Conservation (phyloP, 2,797 vertebrate genomes). For the Aplochiton taeniatus region DNA sequence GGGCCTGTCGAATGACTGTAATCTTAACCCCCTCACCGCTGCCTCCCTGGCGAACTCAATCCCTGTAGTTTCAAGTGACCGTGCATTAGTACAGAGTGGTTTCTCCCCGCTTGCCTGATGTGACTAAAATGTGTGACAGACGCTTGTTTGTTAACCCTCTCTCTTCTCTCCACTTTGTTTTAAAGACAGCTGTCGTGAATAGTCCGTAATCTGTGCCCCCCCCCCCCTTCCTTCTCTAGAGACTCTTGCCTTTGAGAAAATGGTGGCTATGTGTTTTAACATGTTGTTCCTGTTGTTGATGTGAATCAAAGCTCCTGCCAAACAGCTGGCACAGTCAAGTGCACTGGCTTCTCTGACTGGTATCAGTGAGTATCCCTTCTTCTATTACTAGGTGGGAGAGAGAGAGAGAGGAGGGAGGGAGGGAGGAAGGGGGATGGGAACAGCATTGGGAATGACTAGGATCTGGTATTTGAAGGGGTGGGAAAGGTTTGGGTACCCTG, state of each 20-base stretch:
- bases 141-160: conserved; percentile 84
- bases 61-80: conserved; percentile 48
- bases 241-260: conserved; percentile 98
- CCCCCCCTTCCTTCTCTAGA: conserved; percentile 84
- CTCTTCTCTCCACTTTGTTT: conserved; percentile 76
- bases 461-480: too few relatives aligned
- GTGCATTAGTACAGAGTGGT: conserved; percentile 76
- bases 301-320: conserved; percentile 99
- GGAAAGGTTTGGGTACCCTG: too few relatives aligned
- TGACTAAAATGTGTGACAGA: conserved; percentile 68
- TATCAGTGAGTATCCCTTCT: conserved; percentile 94
- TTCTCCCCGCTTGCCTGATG: conserved; percentile 68
- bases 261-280: conserved; percentile 99
- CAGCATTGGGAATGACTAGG: too few relatives aligned
- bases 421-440: conserved; percentile 25
- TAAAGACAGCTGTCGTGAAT: conserved; percentile 90
- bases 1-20: conserved; percentile 45
- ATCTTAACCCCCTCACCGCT: conserved; percentile 45
- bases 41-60: conserved; percentile 36
- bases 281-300: conserved; percentile 99
- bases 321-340: conserved; percentile 99
- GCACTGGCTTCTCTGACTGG: conserved; percentile 99
- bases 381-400: conserved; percentile 74
- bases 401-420: conserved; percentile 65
- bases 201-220: conserved; percentile 92